phyloP scores from a whole-genome alignment of 2,797 vertebrate genomes.

The Leuciscus waleckii region DNA sequence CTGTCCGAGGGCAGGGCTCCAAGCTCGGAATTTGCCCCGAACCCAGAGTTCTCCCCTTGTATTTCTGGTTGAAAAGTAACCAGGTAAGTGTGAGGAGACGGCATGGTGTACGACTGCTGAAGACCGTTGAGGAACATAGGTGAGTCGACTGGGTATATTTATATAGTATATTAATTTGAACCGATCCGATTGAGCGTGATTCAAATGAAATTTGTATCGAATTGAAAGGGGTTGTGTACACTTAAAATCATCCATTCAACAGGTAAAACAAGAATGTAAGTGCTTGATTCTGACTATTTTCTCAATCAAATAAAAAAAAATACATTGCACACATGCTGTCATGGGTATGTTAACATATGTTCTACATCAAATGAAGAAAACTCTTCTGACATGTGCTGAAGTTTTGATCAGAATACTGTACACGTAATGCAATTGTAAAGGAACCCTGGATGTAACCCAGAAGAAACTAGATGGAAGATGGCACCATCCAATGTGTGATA shows the following conservation, averaged over 20 bases:
- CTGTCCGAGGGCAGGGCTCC: no score
- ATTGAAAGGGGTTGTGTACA: neutral
- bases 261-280: neutral
- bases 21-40: no score
- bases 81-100: no score
- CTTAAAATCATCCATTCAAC: neutral
- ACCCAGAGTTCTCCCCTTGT: no score
- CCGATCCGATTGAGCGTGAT: neutral
- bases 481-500: neutral
- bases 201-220: neutral
- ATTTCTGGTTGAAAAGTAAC: no score
- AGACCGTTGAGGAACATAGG: no score
- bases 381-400: no score
- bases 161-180: neutral
- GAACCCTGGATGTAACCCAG: neutral
- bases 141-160: no score
- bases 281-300: neutral
- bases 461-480: neutral
- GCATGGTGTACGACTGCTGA: no score
- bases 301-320: neutral
- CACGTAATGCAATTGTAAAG: neutral
- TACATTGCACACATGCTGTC: neutral
- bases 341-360: neutral
- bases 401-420: no score
- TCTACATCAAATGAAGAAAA: no score